Evolutionary conservation across 2,113 vertebrate species (phyloP).

Genomic region (Cranoglanis bouderius): DNA sequence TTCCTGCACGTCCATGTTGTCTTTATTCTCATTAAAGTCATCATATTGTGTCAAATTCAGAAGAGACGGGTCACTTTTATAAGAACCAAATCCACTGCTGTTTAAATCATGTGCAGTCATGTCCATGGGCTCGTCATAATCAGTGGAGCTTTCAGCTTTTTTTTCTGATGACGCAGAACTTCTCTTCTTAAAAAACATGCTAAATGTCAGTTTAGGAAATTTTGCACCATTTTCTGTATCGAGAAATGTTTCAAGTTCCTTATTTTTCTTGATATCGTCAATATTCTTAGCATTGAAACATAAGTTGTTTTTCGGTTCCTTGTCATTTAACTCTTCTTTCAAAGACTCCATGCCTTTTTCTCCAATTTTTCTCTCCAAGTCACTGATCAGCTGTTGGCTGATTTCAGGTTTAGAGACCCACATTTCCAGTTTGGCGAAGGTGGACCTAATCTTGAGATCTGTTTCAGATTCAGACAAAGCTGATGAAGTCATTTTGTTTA

Average conservation of each 20-base stretch:
- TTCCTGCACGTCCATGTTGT: background rate
- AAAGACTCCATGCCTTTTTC: background rate
- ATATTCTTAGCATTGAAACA: background rate
- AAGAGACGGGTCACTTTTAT: too few relatives aligned
- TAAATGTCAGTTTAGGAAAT: background rate
- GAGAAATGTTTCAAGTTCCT: background rate
- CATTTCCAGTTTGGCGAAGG: background rate
- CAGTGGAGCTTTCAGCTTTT: background rate
- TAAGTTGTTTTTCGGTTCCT: background rate
- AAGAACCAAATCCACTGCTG: too few relatives aligned
- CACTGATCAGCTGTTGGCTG: background rate
- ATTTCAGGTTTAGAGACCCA: background rate
- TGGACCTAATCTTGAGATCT: background rate
- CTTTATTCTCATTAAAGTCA: background rate
- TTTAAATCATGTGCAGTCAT: too few relatives aligned
- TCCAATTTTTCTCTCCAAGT: background rate
- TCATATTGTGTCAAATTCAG: too few relatives aligned
- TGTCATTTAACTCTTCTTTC: background rate
- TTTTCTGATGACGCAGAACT: background rate
- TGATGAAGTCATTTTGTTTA: background rate
- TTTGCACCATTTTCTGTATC: background rate
- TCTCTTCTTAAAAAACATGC: slow-evolving; percentile 14
- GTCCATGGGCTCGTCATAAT: background rate
- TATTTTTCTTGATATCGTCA: slow-evolving; percentile 1
- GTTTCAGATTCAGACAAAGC: background rate